A percentile compares a stretch with the other conserved stretches of the same genome.
These are phyloP conservation scores for Noctua pronuba DNA, from an alignment of 2,888 invertebrate species.

Conservation along the genomic window DNA sequence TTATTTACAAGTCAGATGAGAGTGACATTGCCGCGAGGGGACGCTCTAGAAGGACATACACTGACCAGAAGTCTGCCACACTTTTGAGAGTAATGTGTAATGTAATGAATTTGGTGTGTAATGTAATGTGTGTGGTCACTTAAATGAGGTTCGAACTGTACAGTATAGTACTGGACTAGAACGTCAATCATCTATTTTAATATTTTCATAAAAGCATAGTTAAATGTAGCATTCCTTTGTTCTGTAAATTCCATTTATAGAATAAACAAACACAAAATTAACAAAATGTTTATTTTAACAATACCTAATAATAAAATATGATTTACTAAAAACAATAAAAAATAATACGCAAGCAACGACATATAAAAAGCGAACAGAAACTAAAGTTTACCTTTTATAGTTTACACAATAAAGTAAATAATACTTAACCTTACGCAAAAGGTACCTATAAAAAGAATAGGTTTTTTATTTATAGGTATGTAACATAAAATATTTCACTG, in stretches of 20 bases:
- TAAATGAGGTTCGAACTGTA: background rate
- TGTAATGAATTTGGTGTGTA: background rate
- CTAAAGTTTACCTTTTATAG: slow-evolving; percentile 19
- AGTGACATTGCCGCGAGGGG: background rate
- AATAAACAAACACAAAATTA: background rate
- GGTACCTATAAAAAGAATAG: slow-evolving; percentile 20
- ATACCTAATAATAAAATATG: background rate
- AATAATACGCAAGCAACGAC: background rate
- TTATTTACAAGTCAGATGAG: too few species aligned
- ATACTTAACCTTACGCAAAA: slow-evolving; percentile 9
- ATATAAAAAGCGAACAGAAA: slow-evolving; percentile 6
- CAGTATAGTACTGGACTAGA: background rate
- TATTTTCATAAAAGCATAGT: background rate
- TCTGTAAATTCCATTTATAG: background rate
- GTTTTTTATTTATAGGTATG: slow-evolving; percentile 19
- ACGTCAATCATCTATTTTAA: background rate
- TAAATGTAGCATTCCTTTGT: background rate
- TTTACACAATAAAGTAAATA: slow-evolving; percentile 23
- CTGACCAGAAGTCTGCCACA: background rate
- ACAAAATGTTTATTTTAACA: background rate
- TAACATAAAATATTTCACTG: slow-evolving; percentile 5
- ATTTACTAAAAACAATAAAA: slow-evolving; percentile 7
- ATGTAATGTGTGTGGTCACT: background rate
- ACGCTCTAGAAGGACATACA: background rate
- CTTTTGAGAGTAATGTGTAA: background rate